Evolutionary conservation across 2,113 vertebrate genomes (phyloP), one percentile per base, ranked within the genome.

Genomic region (Colinus virginianus): DNA sequence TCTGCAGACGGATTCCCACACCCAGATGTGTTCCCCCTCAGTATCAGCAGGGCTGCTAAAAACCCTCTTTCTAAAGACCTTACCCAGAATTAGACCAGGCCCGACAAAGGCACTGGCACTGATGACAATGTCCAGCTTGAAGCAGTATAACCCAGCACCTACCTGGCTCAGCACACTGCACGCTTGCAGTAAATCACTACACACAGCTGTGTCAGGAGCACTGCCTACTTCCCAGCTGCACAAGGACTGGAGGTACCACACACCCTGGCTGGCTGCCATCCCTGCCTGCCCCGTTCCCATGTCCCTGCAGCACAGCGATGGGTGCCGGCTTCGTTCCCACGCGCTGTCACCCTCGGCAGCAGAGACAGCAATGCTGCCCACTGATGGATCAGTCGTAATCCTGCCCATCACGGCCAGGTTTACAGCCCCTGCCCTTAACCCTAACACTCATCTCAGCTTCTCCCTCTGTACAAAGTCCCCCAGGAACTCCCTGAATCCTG

Each of bases 251-350:
- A 9, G 42, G 38, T 38, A 49, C 58, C 56, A 75, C 71, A 17
- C 4, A 1, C 64, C 63, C 46, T 36, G 70, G 36, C 64, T 0
- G 1, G 62, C 61, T 86, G 92, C 59, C 75, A 76, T 46, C 13
- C 36, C 36, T 36, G 36, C 36, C 38, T 2, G 1, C 34, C 40
- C 22, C 2, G 1, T 49, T 82, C 68, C 82, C 40, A 28, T 0
- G 18, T 62, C 78, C 89, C 66, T 56, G 3, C 30, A 46, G 68
- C 2, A 0, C 0, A 1, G 75, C 1, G 0, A 12, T 1, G 26
- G 34, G 30, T 3, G 8, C 51, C 3, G 0, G 46, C 69, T 49
- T 7, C 0, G 0, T 45, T 83, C 84, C 82, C 9, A 26, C 1
- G 7, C 46, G 46, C 4, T 0, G 18, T 7, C 49, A 30, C 66